phyloP scores from a whole-genome alignment of 2,113 vertebrate species.

The Cheirogaleus medius region DNA sequence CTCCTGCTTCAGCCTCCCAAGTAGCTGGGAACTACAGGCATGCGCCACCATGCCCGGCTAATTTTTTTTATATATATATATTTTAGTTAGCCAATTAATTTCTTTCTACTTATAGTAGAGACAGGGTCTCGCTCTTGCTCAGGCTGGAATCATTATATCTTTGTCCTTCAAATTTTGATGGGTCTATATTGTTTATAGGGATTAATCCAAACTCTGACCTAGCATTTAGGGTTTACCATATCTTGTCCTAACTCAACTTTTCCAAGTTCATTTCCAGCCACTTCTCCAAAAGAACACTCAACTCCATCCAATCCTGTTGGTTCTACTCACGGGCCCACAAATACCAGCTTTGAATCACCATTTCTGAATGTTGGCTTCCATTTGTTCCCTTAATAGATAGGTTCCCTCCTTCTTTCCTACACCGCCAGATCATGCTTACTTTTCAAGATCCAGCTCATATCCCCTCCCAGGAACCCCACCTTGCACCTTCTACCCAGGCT shows the following conservation, averaged over 20 bases:
- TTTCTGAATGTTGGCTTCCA: background rate
- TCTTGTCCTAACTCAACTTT: background rate
- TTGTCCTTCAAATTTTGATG: background rate
- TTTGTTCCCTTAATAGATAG: background rate
- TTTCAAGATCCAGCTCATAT: background rate
- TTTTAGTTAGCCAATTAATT: no score
- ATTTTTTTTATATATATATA: no score
- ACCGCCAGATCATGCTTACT: background rate
- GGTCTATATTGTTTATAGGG: background rate
- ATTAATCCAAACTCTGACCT: background rate
- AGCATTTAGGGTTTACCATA: background rate
- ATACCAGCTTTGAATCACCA: background rate
- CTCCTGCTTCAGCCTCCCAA: no score
- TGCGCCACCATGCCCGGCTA: no score
- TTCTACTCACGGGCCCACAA: background rate
- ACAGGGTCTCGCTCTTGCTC: no score
- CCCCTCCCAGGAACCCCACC: background rate
- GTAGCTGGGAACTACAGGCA: no score
- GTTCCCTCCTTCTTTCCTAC: background rate
- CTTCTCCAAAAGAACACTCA: slow-evolving; percentile 2
- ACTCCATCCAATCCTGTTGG: background rate
- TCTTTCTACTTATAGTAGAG: no score
- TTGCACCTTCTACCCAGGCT: background rate
- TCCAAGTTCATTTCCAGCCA: background rate
- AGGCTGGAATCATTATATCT: background rate